Conservation (phyloP, 1,140 invertebrate species). For the Pollicipes pollicipes region DNA sequence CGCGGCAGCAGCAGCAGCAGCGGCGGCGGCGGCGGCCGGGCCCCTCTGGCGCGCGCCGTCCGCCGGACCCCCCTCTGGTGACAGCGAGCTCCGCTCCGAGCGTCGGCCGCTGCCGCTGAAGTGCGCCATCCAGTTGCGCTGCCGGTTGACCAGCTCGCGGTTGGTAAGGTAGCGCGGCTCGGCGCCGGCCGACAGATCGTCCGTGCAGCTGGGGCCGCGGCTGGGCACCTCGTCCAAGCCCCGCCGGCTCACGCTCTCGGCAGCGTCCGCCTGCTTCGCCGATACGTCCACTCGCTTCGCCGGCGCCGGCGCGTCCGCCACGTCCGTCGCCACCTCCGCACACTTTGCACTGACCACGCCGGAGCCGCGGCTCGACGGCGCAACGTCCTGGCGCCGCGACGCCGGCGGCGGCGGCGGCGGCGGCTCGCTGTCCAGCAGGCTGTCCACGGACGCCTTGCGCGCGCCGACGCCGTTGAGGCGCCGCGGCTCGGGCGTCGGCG, state of each 20-base stretch:
- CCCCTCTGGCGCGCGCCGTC: not conserved
- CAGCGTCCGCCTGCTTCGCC: not conserved
- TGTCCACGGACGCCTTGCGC: not conserved
- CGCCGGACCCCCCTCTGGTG: not conserved
- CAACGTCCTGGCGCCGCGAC: too few relatives aligned
- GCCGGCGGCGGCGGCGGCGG: too few relatives aligned
- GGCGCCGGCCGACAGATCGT: not conserved
- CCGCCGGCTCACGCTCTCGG: too few relatives aligned
- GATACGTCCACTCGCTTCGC: not conserved
- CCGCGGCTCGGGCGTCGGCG: not conserved
- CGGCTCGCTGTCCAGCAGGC: not conserved
- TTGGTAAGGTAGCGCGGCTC: constrained; percentile 37
- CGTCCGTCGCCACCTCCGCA: not conserved
- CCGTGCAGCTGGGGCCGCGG: not conserved
- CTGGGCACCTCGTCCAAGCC: not conserved
- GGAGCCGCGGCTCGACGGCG: too few relatives aligned
- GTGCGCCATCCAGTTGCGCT: constrained; percentile 76
- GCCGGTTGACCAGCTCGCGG: constrained; percentile 69
- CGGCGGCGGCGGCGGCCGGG: too few relatives aligned
- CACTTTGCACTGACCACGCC: not conserved
- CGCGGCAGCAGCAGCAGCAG: too few relatives aligned
- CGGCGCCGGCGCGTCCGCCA: too few relatives aligned
- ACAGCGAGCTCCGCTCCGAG: not conserved
- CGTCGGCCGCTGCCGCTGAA: constrained; percentile 29
- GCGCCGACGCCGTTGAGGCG: not conserved